phyloP scores from a whole-genome alignment of 2,888 invertebrate genomes.

The Cephus pulcher region DNA sequence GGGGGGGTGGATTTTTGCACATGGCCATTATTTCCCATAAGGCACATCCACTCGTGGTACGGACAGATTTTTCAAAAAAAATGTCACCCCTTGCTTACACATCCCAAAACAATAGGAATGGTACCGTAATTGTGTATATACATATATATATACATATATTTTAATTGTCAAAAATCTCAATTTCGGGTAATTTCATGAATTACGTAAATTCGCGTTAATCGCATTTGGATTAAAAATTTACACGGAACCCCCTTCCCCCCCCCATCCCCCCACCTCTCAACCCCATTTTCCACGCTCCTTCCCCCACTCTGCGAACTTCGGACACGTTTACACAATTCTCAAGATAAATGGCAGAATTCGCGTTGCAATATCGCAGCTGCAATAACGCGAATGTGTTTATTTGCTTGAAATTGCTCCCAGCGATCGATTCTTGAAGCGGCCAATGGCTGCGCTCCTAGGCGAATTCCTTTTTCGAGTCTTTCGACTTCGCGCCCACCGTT shows the following conservation, averaged over 20 bases:
- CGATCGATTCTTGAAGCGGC: background rate
- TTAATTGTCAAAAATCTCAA: no score
- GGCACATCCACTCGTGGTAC: background rate
- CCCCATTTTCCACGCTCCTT: background rate
- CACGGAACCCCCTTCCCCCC: accelerated
- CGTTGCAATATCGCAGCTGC: background rate
- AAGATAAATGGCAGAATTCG: background rate
- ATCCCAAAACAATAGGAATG: background rate
- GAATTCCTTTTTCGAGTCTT: background rate
- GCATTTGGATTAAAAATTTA: background rate
- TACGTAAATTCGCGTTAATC: background rate
- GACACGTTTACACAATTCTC: background rate
- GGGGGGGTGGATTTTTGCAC: background rate
- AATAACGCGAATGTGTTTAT: background rate
- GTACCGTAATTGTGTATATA: background rate
- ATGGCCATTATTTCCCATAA: no score
- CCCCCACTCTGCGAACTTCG: background rate
- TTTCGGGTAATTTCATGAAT: background rate
- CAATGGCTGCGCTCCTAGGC: background rate
- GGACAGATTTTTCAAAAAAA: background rate
- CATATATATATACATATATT: no score
- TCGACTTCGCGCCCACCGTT: background rate
- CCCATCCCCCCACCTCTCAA: background rate
- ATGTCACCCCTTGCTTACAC: background rate
- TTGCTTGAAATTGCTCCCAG: background rate